Base-by-base conservation (phyloP, 2,888 invertebrate species). In the Brachypterus glaber region DNA sequence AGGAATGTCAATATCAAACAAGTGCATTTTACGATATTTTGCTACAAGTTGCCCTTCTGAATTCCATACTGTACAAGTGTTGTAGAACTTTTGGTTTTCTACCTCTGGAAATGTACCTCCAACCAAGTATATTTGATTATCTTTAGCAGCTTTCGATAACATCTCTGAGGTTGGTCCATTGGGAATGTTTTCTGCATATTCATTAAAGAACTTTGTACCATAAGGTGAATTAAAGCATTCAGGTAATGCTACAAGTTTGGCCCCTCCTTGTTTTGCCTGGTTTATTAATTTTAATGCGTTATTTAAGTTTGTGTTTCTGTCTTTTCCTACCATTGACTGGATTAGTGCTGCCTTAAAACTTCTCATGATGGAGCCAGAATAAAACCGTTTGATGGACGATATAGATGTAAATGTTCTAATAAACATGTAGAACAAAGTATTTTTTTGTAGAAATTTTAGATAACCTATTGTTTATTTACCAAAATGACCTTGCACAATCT, bases 211-310 rank as follows among this genome's bases (percentile, higher is more conserved):
- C 49, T 78, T 72, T 33, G 82, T 82, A 38, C 93, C 95, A 64
- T 95, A 95, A 0, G 95, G 95, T 11, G 87, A 86, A 62, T 95
- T 96, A 57, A 95, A 96, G 60, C 91, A 93, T 66, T 96, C 96
- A 7, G 87, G 85, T 4, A 87, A 61, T 1, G 76, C 73, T 15
- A 86, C 66, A 17, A 87, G 51, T 29, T 78, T 70, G 1, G 83
- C 80, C 34, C 72, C 66, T 44, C 79, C 79, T 25, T 37, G 18
- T 46, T 55, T 59, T 0, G 90, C 89, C 43, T 76, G 70, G 40
- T 74, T 69, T 39, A 95, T 83, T 46, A 82, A 73, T 29, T 70
- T 69, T 0, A 79, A 66, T 1, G 90, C 91, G 50, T 76, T 74
- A 16, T 73, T 65, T 11, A 96, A 64, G 66, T 95, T 96, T 42